A percentile compares a stretch with the other conserved stretches of the same genome.
phyloP scores from a whole-genome alignment of 2,113 vertebrate genomes.

The Struthio camelus region DNA sequence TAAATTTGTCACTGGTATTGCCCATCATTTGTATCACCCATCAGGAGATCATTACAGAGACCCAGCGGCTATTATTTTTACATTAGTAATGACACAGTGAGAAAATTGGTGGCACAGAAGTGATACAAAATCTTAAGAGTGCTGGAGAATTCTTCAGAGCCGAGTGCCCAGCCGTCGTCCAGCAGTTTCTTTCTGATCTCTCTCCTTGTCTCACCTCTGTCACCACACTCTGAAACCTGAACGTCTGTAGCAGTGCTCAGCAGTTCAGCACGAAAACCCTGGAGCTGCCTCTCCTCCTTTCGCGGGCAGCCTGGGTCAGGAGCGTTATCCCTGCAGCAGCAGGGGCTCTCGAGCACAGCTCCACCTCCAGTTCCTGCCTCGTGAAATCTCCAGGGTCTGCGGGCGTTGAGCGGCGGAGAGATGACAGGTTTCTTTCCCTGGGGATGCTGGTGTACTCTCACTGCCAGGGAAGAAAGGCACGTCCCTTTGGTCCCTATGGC shows the following conservation, averaged over 20 bases:
- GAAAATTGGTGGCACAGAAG: not conserved
- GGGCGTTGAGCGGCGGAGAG: not conserved
- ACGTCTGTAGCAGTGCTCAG: fast-evolving
- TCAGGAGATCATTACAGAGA: not conserved
- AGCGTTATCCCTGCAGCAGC: not conserved
- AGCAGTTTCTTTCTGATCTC: not conserved
- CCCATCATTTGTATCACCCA: not conserved
- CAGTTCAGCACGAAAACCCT: fast-evolving
- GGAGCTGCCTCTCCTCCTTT: fast-evolving
- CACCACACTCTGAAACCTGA: not conserved
- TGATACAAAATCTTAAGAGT: not conserved
- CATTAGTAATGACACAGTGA: not conserved
- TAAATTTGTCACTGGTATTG: not conserved
- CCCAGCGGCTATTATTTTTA: not conserved
- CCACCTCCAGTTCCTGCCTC: not conserved
- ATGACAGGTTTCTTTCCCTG: fast-evolving
- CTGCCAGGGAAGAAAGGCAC: not conserved
- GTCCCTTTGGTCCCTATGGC: not conserved
- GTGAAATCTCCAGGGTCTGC: too few species aligned
- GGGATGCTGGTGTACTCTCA: not conserved
- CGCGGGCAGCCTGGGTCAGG: not conserved
- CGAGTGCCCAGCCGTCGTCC: not conserved
- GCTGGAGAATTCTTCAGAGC: not conserved
- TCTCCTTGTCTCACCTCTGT: not conserved
- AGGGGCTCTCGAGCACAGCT: not conserved